phyloP scores from a whole-genome alignment of 2,888 invertebrate genomes.

The Miltochrista miniata region DNA sequence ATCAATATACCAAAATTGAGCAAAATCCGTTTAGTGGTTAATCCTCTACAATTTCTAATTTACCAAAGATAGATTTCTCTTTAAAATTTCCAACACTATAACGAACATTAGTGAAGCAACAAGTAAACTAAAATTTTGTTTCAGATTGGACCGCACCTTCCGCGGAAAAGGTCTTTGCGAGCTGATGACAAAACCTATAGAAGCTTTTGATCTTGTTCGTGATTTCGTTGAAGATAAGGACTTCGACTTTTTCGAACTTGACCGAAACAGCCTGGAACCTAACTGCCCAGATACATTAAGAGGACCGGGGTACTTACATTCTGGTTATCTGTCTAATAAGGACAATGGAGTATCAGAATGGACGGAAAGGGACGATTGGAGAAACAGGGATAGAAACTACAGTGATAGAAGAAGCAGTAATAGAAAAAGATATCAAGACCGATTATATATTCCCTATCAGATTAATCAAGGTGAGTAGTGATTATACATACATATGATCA shows the following conservation, averaged over 20 bases:
- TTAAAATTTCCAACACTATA: too few relatives aligned
- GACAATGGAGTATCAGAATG: conserved; percentile 50
- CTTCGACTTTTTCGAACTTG: conserved; percentile 91
- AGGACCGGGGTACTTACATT: conserved; percentile 71
- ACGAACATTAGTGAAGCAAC: too few relatives aligned
- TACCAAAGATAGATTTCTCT: too few relatives aligned
- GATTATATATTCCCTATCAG: conserved; percentile 82
- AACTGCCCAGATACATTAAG: conserved; percentile 78
- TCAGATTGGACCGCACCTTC: conserved; percentile 86
- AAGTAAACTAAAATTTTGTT: conserved; percentile 23
- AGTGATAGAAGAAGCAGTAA: conserved; percentile 46
- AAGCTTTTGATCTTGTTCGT: conserved; percentile 85
- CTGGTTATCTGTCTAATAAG: conserved; percentile 72
- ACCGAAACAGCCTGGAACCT: conserved; percentile 87
- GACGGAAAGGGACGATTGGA: conserved; percentile 59
- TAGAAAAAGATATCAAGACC: conserved; percentile 60
- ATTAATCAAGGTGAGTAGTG: conserved; percentile 64
- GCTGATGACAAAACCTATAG: conserved; percentile 88
- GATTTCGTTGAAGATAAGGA: conserved; percentile 86
- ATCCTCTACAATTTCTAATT: too few relatives aligned
- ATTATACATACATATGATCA: too few relatives aligned
- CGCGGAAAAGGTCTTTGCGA: conserved; percentile 91
- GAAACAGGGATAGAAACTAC: conserved; percentile 43
- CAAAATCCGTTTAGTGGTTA: too few relatives aligned
- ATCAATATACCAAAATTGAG: too few relatives aligned